A percentile compares a stretch with the other conserved stretches of the same genome.
Conservation (phyloP, 2,888 invertebrate genomes). For the Chorisops tibialis region DNA sequence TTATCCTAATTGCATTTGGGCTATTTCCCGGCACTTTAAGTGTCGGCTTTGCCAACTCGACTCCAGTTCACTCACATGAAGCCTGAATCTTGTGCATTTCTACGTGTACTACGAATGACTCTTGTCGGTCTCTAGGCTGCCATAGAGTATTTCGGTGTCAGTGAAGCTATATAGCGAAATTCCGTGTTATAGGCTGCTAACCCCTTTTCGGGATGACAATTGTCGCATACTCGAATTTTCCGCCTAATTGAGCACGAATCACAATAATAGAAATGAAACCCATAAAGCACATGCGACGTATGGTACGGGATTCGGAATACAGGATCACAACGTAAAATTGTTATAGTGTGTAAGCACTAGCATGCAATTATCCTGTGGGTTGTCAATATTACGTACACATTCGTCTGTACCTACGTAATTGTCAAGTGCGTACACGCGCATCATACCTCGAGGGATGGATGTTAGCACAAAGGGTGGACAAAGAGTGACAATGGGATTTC, state of each 20-base stretch:
- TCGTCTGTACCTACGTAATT: too few relatives aligned
- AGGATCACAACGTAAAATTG: neutral
- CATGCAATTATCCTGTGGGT: slow-evolving; percentile 13
- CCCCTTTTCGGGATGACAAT: slow-evolving; percentile 3
- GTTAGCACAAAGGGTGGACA: slow-evolving; percentile 5
- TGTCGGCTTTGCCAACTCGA: slow-evolving; percentile 6
- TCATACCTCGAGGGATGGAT: neutral
- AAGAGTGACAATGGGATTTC: slow-evolving; percentile 20
- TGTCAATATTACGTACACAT: too few relatives aligned
- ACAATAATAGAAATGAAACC: slow-evolving; percentile 9
- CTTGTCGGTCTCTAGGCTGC: neutral
- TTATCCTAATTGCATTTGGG: slow-evolving; percentile 34
- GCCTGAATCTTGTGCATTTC: neutral
- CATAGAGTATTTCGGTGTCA: neutral
- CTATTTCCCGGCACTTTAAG: slow-evolving; percentile 29
- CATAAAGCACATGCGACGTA: neutral
- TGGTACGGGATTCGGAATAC: too few relatives aligned
- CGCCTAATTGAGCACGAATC: slow-evolving; percentile 33
- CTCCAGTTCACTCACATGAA: neutral
- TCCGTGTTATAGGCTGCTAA: neutral
- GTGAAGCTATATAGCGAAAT: too few relatives aligned
- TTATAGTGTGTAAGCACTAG: slow-evolving; percentile 8
- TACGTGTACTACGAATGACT: neutral
- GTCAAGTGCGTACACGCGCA: slow-evolving; percentile 13
- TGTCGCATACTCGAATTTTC: slow-evolving; percentile 28